Conservation (phyloP, 2,113 vertebrate genomes). For the Pithys albifrons region DNA sequence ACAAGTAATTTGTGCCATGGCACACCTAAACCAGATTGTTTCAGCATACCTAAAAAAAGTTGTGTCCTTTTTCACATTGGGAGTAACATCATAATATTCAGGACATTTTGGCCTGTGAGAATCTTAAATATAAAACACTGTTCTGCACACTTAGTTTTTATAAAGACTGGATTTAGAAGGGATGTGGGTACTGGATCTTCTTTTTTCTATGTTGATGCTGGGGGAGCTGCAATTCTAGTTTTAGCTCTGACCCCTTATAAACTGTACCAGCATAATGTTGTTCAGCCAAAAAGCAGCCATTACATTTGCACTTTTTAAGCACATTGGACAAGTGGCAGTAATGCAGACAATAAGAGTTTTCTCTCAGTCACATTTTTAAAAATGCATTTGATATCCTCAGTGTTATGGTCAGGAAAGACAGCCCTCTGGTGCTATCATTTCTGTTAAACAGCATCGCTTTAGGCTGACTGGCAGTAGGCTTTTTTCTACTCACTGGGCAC, state of each 20-base stretch:
- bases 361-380: not conserved
- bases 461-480: not conserved
- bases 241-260: not conserved
- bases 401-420: not conserved
- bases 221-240: not conserved
- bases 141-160: not conserved
- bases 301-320: not conserved
- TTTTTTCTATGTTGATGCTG: not conserved
- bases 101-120: not conserved
- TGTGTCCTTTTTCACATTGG: not conserved
- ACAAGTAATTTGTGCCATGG: not conserved
- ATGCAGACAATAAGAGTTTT: not conserved
- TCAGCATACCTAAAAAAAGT: not conserved
- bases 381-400: not conserved
- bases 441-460: not conserved
- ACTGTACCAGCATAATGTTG: not conserved
- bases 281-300: not conserved
- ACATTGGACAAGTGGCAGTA: not conserved
- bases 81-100: not conserved
- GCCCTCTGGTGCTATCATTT: not conserved
- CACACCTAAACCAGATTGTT: not conserved
- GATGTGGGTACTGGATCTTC: not conserved
- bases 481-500: constrained; percentile 48
- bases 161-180: not conserved
- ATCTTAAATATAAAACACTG: not conserved